Conservation (phyloP, 2,888 invertebrate genomes). For the Polydrusus tereticollis region DNA sequence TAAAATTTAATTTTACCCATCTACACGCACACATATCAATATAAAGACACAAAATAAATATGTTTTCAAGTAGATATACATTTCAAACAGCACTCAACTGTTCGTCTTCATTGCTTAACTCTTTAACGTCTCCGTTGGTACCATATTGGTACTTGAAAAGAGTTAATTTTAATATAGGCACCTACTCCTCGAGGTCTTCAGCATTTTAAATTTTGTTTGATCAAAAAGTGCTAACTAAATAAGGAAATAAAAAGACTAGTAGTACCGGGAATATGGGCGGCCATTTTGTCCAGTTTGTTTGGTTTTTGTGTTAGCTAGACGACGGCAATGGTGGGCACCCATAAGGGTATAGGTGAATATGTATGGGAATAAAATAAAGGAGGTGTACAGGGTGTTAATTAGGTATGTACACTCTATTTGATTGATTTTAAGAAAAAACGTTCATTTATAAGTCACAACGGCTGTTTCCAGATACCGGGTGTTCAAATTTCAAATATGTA, state of each 20-base stretch:
- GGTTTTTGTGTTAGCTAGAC: conserved; percentile 26
- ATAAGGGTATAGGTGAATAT: not conserved
- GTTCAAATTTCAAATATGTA: no score
- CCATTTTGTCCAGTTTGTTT: conserved; percentile 30
- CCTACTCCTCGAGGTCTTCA: not conserved
- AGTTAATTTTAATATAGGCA: no score
- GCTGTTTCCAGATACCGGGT: no score
- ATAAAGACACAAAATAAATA: not conserved
- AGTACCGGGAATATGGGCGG: conserved; percentile 33
- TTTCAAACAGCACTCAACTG: not conserved
- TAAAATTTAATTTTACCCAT: no score
- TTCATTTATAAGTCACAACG: no score
- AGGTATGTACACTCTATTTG: not conserved
- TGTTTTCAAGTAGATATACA: not conserved
- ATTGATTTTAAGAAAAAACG: no score
- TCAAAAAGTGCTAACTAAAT: conserved; percentile 30
- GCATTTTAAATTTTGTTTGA: conserved; percentile 17
- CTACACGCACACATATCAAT: not conserved
- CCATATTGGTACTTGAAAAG: not conserved
- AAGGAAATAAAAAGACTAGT: conserved; percentile 31
- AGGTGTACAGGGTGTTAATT: not conserved
- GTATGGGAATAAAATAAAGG: not conserved
- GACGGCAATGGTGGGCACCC: not conserved
- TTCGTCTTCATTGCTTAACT: conserved; percentile 4
- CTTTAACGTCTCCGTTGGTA: not conserved